Conservation (phyloP, 2,113 vertebrate genomes). For the Dendrocopos noguchii region DNA sequence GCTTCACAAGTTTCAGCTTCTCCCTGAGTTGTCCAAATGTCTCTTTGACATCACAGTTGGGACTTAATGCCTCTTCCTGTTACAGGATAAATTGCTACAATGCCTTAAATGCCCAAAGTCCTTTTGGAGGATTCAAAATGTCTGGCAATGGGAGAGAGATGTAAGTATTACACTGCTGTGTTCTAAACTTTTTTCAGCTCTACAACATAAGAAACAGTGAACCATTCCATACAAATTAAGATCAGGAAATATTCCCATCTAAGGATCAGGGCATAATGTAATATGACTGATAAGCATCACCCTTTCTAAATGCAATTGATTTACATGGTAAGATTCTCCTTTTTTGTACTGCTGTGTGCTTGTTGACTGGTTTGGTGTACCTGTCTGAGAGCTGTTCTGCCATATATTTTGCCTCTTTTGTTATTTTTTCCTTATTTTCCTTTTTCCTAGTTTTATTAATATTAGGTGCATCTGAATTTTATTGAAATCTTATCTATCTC, state of each 20-base stretch:
- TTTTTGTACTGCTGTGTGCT: background rate
- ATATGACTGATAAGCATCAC: background rate
- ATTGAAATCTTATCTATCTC: background rate
- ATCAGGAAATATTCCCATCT: background rate
- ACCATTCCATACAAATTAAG: background rate
- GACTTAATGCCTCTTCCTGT: conserved; percentile 23
- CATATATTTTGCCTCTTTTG: background rate
- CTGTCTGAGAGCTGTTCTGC: background rate
- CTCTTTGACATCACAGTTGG: background rate
- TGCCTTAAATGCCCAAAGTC: conserved; percentile 96
- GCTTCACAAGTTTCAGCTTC: background rate
- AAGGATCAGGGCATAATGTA: background rate
- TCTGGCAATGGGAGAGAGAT: conserved; percentile 99
- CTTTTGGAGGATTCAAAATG: conserved; percentile 99
- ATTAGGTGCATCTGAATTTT: background rate
- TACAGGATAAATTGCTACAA: conserved; percentile 99
- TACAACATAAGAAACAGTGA: background rate
- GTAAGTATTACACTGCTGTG: conserved; percentile 81
- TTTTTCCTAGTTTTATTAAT: background rate
- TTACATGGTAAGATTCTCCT: background rate
- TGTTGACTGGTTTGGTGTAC: background rate
- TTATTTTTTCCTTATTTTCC: background rate
- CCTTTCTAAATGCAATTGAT: background rate
- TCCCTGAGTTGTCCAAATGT: background rate
- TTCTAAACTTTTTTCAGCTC: background rate